Conservation (phyloP, 2,797 vertebrate genomes). For the Dendrocincla fuliginosa region DNA sequence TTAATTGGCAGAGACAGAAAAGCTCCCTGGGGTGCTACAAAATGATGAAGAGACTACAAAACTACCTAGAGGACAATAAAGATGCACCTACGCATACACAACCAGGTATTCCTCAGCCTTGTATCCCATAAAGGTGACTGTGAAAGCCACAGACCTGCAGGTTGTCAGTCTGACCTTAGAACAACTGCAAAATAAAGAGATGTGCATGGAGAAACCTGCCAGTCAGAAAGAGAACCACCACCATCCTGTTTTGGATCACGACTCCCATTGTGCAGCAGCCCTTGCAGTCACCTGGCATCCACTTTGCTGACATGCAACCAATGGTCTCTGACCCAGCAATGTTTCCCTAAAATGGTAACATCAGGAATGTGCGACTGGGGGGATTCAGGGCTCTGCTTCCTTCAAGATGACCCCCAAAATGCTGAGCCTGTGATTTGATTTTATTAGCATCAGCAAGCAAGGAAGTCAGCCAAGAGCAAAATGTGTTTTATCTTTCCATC, state of each 20-base stretch:
- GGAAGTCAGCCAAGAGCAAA: conserved; percentile 58
- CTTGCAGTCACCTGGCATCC: not conserved
- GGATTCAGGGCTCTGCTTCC: not conserved
- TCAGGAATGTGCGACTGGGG: not conserved
- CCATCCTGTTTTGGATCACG: not conserved
- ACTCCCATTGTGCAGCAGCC: not conserved
- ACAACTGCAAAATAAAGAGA: not conserved
- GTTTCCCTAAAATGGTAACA: not conserved
- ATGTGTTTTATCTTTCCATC: conserved; percentile 21
- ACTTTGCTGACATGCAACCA: not conserved
- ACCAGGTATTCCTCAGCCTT: not conserved
- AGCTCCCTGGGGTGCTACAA: not conserved
- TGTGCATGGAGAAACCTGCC: not conserved
- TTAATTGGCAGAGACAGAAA: conserved; percentile 14
- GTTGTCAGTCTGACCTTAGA: not conserved
- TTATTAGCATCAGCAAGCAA: conserved; percentile 37
- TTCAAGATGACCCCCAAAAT: conserved; percentile 52
- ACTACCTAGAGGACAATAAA: not conserved
- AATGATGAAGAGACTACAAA: not conserved
- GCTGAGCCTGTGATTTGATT: conserved; percentile 29
- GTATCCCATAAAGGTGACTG: not conserved
- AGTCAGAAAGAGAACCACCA: not conserved
- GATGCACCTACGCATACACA: not conserved
- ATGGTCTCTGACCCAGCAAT: not conserved
- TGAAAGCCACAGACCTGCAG: not conserved